phyloP scores from a whole-genome alignment of 2,113 vertebrate species.

The Apteryx owenii region DNA sequence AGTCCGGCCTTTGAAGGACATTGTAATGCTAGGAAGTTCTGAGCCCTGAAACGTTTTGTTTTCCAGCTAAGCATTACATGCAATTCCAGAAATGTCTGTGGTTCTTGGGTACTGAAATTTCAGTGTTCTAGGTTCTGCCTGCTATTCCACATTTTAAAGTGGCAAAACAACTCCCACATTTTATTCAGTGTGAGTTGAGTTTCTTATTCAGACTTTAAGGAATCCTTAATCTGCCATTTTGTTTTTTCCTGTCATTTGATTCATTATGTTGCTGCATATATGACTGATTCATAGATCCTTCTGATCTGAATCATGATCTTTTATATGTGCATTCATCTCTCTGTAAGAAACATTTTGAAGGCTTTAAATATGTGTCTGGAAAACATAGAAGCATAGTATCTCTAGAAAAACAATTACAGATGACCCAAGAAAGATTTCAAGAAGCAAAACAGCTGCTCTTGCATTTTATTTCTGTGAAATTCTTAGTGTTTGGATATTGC shows the following conservation, averaged over 20 bases:
- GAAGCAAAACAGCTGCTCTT: slow-evolving; percentile 1
- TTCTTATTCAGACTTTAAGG: not conserved
- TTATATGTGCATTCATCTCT: not conserved
- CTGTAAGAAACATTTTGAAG: slow-evolving; percentile 9
- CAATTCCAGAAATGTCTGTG: slow-evolving; percentile 2
- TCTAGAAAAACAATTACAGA: slow-evolving; percentile 26
- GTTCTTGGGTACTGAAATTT: not conserved
- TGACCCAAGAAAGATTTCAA: slow-evolving; percentile 32
- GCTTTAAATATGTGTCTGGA: slow-evolving; percentile 9
- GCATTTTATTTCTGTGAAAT: not conserved
- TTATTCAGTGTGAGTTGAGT: not conserved
- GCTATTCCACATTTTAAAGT: not conserved
- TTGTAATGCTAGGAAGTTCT: not conserved
- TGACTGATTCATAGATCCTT: not conserved
- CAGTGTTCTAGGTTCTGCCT: not conserved
- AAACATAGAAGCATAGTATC: not conserved
- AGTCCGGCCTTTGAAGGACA: not conserved
- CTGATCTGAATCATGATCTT: not conserved
- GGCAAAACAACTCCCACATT: not conserved
- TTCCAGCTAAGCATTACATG: not conserved
- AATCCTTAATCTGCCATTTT: not conserved
- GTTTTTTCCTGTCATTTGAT: not conserved
- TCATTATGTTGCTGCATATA: not conserved
- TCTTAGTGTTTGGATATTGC: not conserved
- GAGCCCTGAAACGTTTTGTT: not conserved